These are phyloP conservation scores for Pygocentrus nattereri DNA, from an alignment of 2,797 vertebrate genomes.

Conservation along the genomic window DNA sequence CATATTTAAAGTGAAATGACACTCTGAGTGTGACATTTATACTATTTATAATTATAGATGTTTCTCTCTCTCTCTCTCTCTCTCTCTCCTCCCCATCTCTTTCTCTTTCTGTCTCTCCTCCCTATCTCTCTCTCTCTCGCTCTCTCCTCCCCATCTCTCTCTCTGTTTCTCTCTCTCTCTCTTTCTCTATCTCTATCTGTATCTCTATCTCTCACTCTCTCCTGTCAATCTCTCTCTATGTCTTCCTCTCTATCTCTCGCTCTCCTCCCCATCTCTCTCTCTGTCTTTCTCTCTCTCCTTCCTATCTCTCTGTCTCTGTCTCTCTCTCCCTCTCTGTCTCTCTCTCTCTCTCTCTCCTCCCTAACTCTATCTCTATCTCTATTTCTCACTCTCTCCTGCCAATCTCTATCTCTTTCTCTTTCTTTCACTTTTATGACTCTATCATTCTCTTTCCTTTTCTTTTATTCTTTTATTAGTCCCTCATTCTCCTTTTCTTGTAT, in stretches of 20 bases:
- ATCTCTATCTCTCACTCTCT: not conserved
- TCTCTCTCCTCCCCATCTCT: too few species aligned
- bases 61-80: too few species aligned
- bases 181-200: not conserved
- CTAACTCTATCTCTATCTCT: not conserved
- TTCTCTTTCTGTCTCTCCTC: too few species aligned
- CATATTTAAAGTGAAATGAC: too few species aligned
- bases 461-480: too few species aligned
- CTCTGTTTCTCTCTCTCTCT: not conserved
- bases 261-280: not conserved
- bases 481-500: not conserved
- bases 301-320: not conserved
- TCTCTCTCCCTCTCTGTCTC: not conserved
- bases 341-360: not conserved
- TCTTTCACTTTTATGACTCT: too few species aligned
- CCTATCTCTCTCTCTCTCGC: too few species aligned
- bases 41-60: too few species aligned
- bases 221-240: not conserved
- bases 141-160: not conserved
- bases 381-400: not conserved
- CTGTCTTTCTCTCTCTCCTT: not conserved
- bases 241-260: not conserved
- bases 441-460: too few species aligned
- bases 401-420: too few species aligned
- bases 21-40: too few species aligned